Evolutionary conservation across 2,113 vertebrate species (phyloP), one percentile per base, ranked within the genome.

Genomic region (Callipepla californica): DNA sequence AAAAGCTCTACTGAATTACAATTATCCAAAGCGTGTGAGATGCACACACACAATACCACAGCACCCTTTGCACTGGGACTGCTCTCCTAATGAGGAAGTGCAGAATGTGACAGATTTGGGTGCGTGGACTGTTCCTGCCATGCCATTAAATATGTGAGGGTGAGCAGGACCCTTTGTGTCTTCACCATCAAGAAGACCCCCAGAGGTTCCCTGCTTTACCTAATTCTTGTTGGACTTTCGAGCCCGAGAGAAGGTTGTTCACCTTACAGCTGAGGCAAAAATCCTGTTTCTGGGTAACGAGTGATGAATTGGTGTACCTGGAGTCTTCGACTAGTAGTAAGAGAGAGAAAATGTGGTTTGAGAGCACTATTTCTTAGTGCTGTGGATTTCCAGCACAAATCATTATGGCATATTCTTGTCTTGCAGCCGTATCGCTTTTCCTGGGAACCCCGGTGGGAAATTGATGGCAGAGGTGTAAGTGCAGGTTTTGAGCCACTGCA

Each of bases 1-100:
- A 66, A 73, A 57, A 91, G 69, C 89, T 89, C 40, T 81, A 21
- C 36, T 84, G 81, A 85, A 82, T 74, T 91, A 45, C 1, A 62
- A 62, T 92, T 66, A 50, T 85, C 67, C 69, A 22, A 70, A 80
- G 79, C 0, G 0, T 79, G 72, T 89, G 44, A 81, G 70, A 79
- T 76, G 42, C 63, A 74, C 23, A 22, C 13, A 28, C 66, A 58
- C 58, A 70, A 30, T 44, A 65, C 9, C 68, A 51, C 48, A 50
- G n/a, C 72, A 48, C 72, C 47, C n/a, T 87, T 87, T 91, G 59
- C 34, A 13, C 69, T 40, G 82, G 26, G 28, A 45, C 30, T 48
- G 9, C 11, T 48, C 53, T 76, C 72, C 80, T 91, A 82, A 73
- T 34, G 61, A 86, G 32, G 25, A 68, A 19, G 44, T 59, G 63